These are phyloP conservation scores for Toxotes chatareus DNA, from an alignment of 2,113 vertebrate genomes.

Conservation along the genomic window DNA sequence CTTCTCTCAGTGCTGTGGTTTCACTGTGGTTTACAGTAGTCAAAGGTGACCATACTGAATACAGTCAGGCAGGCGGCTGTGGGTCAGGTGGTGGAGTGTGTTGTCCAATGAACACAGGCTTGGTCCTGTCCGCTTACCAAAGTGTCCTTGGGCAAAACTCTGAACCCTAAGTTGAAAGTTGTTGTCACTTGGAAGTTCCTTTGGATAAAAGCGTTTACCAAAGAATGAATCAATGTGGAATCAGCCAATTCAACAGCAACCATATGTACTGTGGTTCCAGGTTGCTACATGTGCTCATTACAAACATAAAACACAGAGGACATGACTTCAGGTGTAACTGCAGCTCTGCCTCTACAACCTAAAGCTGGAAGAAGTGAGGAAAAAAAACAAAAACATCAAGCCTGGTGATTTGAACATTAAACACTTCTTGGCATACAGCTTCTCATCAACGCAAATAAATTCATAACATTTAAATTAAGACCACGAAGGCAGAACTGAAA, in stretches of 20 bases:
- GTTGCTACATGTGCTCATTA: background rate
- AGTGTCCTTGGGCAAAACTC: no score
- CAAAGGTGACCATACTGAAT: no score
- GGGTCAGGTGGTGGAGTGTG: no score
- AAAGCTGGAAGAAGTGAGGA: background rate
- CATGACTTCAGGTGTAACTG: background rate
- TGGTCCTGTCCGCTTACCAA: no score
- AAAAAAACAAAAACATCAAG: background rate
- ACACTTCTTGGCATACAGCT: background rate
- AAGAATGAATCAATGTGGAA: background rate
- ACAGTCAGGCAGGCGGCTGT: no score
- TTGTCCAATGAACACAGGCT: no score
- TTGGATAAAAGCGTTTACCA: no score
- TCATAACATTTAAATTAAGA: conserved; percentile 16
- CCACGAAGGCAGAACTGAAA: background rate
- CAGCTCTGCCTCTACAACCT: background rate
- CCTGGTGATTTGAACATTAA: background rate
- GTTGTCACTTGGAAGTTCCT: no score
- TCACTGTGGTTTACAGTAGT: no score
- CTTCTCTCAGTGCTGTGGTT: no score
- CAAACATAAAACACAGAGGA: conserved; percentile 1
- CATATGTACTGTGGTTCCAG: background rate
- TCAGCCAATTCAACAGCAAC: background rate
- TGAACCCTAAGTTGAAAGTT: no score
- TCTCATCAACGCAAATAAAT: background rate